Percentiles rank a stretch among this genome's conserved stretches.
phyloP scores from a whole-genome alignment of 2,888 invertebrate species.

The Corbicula japonica region DNA sequence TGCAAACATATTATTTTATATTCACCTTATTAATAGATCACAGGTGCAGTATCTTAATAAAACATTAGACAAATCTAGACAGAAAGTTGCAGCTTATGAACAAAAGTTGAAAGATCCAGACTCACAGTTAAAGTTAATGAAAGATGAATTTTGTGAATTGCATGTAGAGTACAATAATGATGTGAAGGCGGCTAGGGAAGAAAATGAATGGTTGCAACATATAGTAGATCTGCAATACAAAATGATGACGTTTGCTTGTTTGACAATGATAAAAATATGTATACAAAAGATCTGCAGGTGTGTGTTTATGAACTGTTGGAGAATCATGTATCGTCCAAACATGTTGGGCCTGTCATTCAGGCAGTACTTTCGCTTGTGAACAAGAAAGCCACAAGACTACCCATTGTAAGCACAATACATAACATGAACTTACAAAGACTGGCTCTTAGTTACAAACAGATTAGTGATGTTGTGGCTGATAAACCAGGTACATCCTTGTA shows the following conservation, averaged over 20 bases:
- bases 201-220: constrained; percentile 20
- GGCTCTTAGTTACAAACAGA: constrained; percentile 36
- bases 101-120: neutral
- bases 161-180: constrained; percentile 5
- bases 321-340: constrained; percentile 28
- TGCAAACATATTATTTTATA: too few relatives aligned
- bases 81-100: neutral
- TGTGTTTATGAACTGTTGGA: constrained; percentile 36
- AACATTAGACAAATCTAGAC: neutral
- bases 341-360: constrained; percentile 23
- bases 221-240: neutral
- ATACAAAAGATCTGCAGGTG: constrained; percentile 22
- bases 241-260: constrained; percentile 7
- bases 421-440: constrained; percentile 45
- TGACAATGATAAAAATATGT: constrained; percentile 33
- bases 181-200: constrained; percentile 1
- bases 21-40: too few relatives aligned
- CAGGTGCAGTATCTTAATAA: neutral
- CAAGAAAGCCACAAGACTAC: constrained; percentile 28
- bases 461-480: constrained; percentile 3
- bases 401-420: constrained; percentile 26
- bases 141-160: constrained; percentile 21
- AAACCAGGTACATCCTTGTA: constrained; percentile 23
- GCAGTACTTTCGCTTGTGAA: constrained; percentile 20
- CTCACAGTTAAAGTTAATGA: constrained; percentile 1